Conservation (phyloP, 2,888 invertebrate species). For the Psylliodes chrysocephalus region DNA sequence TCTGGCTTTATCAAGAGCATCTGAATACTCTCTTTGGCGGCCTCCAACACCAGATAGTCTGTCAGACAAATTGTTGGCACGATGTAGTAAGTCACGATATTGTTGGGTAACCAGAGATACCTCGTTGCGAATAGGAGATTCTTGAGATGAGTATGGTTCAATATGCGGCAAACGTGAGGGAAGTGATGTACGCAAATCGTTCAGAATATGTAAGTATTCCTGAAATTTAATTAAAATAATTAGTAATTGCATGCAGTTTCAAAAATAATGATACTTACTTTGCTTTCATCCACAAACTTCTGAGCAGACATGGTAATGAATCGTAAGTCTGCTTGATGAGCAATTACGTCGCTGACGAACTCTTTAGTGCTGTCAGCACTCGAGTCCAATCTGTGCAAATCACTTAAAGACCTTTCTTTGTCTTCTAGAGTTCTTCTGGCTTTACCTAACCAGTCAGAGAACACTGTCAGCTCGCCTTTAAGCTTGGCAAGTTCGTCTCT, state of each 20-base stretch:
- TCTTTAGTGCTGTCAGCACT: slow-evolving; percentile 86
- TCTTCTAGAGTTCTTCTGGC: slow-evolving; percentile 84
- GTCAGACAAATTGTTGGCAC: slow-evolving; percentile 87
- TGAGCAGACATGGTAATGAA: slow-evolving; percentile 97
- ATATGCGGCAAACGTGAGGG: slow-evolving; percentile 86
- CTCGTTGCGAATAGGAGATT: slow-evolving; percentile 80
- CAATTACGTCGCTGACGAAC: slow-evolving; percentile 92
- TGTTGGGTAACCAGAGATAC: slow-evolving; percentile 82
- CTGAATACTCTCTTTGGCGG: slow-evolving; percentile 80
- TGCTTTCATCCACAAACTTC: slow-evolving; percentile 95
- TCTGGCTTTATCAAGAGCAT: slow-evolving; percentile 83
- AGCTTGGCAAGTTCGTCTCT: slow-evolving; percentile 91
- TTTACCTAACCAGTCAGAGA: slow-evolving; percentile 86
- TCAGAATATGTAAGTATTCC: slow-evolving; percentile 84
- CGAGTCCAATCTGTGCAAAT: slow-evolving; percentile 75
- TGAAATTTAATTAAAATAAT: too few species aligned
- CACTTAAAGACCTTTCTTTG: slow-evolving; percentile 83
- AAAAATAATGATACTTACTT: slow-evolving; percentile 69
- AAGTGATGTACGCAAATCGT: slow-evolving; percentile 87
- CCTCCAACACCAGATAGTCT: slow-evolving; percentile 82
- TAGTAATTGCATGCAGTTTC: too few species aligned
- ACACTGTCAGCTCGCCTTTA: slow-evolving; percentile 81
- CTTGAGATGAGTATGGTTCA: slow-evolving; percentile 74
- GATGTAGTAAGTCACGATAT: slow-evolving; percentile 83
- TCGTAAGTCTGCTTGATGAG: slow-evolving; percentile 93